These are phyloP conservation scores for Mus caroli DNA, from an alignment of 2,797 vertebrate genomes.

Conservation along the genomic window DNA sequence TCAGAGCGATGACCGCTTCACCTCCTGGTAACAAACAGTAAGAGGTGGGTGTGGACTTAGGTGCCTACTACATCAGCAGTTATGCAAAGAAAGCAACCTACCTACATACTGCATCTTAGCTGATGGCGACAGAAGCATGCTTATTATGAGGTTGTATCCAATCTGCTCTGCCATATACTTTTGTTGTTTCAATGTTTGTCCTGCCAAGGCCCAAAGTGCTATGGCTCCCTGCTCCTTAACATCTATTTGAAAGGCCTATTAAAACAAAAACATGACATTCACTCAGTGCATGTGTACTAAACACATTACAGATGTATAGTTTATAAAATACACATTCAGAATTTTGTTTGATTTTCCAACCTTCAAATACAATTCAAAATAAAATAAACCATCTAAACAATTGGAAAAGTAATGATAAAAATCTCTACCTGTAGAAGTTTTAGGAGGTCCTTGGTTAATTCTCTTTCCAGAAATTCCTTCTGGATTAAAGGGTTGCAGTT, in stretches of 20 bases:
- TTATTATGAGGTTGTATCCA: constrained; percentile 89
- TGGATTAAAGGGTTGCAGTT: constrained; percentile 87
- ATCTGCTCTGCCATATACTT: constrained; percentile 90
- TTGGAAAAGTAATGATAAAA: neutral
- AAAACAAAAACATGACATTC: neutral
- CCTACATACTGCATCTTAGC: constrained; percentile 92
- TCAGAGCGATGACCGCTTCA: constrained; percentile 89
- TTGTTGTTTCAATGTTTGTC: constrained; percentile 89
- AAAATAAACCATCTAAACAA: neutral
- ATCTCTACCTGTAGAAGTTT: constrained; percentile 88
- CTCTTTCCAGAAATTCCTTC: constrained; percentile 86
- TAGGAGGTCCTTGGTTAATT: constrained; percentile 86
- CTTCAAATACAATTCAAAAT: constrained; percentile 9
- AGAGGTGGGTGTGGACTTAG: neutral
- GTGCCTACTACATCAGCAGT: neutral
- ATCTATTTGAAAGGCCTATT: constrained; percentile 89
- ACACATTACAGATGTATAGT: neutral
- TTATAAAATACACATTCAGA: constrained; percentile 20
- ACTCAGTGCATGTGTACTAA: neutral
- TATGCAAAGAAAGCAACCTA: constrained; percentile 74
- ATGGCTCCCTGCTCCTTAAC: constrained; percentile 89
- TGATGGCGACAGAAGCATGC: constrained; percentile 90
- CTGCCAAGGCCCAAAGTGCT: constrained; percentile 90
- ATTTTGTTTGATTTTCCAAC: constrained; percentile 2
- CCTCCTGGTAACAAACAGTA: constrained; percentile 86